A percentile compares a stretch with the other conserved stretches of the same genome.
phyloP scores from a whole-genome alignment of 2,888 invertebrate species.

The Melanchra persicariae region DNA sequence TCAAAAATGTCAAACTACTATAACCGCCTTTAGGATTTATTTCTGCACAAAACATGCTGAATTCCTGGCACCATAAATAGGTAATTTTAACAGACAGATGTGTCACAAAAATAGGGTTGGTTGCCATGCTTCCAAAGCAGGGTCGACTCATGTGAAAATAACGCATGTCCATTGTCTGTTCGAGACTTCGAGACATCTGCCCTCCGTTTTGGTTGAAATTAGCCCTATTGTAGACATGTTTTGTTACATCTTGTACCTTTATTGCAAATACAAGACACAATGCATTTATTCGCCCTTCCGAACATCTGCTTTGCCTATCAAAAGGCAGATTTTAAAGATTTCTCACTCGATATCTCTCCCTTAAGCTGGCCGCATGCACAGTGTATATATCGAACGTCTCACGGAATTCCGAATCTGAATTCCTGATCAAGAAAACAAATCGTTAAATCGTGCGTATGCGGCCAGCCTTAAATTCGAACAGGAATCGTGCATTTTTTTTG shows the following conservation, averaged over 20 bases:
- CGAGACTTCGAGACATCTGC: constrained; percentile 6
- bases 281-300: background rate
- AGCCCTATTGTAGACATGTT: constrained; percentile 1
- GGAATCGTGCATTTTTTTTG: background rate
- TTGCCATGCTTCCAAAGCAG: background rate
- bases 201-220: background rate
- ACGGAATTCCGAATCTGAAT: too few species aligned
- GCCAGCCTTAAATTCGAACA: background rate
- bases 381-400: too few species aligned
- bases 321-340: background rate
- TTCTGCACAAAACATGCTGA: background rate
- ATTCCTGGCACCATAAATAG: background rate
- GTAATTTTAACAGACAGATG: background rate
- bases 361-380: too few species aligned
- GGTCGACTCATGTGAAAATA: background rate
- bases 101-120: background rate
- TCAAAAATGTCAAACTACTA: constrained; percentile 28
- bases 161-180: constrained; percentile 12
- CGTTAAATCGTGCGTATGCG: too few species aligned
- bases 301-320: constrained; percentile 6
- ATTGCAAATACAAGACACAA: constrained; percentile 3
- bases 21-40: background rate
- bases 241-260: background rate
- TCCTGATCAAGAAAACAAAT: too few species aligned
- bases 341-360: background rate